These are phyloP conservation scores for Melanotaenia boesemani DNA, from an alignment of 2,797 vertebrate species.

Conservation along the genomic window DNA sequence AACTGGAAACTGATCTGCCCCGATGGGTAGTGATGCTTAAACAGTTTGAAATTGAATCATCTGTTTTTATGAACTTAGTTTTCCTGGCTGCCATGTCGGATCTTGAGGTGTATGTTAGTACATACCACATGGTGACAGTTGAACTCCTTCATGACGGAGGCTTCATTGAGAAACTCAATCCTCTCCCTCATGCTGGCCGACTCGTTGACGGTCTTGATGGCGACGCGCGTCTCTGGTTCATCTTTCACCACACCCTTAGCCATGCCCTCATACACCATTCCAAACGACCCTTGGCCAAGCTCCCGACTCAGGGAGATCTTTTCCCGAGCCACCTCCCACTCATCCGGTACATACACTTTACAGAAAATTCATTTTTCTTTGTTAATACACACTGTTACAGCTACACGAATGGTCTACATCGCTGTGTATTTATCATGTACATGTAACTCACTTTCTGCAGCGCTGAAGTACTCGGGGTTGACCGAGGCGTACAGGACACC, in stretches of 20 bases:
- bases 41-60: neutral
- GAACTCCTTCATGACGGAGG: conserved; percentile 99
- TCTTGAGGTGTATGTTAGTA: neutral
- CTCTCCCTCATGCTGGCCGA: conserved; percentile 96
- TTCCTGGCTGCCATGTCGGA: neutral
- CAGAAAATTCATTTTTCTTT: neutral
- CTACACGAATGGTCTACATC: neutral
- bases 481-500: conserved; percentile 97
- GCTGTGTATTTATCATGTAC: neutral
- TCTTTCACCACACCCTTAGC: conserved; percentile 98
- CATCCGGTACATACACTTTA: conserved; percentile 95
- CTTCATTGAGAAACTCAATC: conserved; percentile 98
- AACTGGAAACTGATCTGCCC: neutral
- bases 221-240: conserved; percentile 92
- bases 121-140: conserved; percentile 99
- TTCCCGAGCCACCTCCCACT: conserved; percentile 97
- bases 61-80: neutral
- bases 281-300: conserved; percentile 97
- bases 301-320: conserved; percentile 95
- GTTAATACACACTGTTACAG: conserved; percentile 1
- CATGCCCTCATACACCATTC: conserved; percentile 97
- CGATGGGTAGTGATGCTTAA: neutral
- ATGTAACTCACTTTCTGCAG: conserved; percentile 92
- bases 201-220: conserved; percentile 98
- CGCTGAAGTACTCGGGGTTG: conserved; percentile 98